Evolutionary conservation across 2,888 invertebrate species (phyloP), one percentile per base, ranked within the genome.

Genomic region (Blastobasis adustella): DNA sequence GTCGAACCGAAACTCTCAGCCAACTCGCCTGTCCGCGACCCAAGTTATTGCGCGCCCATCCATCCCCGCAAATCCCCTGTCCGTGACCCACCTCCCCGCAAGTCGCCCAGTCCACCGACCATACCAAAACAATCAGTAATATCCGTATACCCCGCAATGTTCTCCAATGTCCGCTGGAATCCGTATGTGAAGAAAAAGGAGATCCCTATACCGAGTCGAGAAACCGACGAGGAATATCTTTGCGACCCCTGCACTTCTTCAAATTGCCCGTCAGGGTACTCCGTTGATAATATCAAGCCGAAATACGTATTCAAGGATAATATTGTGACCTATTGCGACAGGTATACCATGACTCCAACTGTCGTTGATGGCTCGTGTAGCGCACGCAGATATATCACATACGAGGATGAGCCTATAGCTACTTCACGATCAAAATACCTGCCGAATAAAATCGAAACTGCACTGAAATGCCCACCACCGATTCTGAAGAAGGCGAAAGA

Each of bases 341-440:
- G 58, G 10, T 58, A 51, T 39, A 83, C 84, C 0, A 83, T 80
- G 80, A 85, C 85, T 6, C 61, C 62, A 0, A 67, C 55, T 36
- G n/a, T 74, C n/a, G 65, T 59, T 6, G 76, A 81, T 49, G 69
- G 67, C 0, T 61, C 63, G 10, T 78, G 78, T 45, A 71, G 72
- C 4, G 54, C 55, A 4, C 47, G 49, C n/a, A 55, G 53, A 2
- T 57, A 61, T 4, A 9, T 51, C 4, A 47, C 57, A 2, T 52
- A 59, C 0, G 67, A 61, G 2, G 55, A 68, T 4, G 58, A 55
- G 4, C 62, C 65, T 3, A 54, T 66, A 5, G 51, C 63, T 5
- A 49, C 54, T 8, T 62, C 10, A 42, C 64, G 0, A 54, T 62
- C 7, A 66, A 55, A 47, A 10, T 23, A 6, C 4, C 45, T 7